Evolutionary conservation across 2,888 invertebrate species (phyloP).

Genomic region (Rhogogaster chlorosoma): DNA sequence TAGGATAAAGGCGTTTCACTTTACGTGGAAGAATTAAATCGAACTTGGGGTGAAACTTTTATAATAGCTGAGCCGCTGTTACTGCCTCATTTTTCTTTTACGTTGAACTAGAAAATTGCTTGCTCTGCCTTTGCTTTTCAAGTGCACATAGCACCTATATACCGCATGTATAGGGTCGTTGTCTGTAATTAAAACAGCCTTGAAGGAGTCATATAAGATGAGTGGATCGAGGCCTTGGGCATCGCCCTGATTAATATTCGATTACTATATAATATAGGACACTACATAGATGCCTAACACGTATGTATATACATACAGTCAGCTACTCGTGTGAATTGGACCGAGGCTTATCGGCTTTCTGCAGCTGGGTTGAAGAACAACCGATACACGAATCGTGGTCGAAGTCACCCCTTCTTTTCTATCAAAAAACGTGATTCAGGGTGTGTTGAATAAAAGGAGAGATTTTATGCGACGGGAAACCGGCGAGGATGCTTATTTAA

Average conservation of each 20-base stretch:
- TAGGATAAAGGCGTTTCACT: slow-evolving; percentile 30
- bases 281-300: background rate
- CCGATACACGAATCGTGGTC: background rate
- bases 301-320: background rate
- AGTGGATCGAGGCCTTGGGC: slow-evolving; percentile 11
- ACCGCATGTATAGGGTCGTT: background rate
- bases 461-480: background rate
- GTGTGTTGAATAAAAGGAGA: background rate
- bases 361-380: background rate
- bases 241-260: slow-evolving; percentile 21
- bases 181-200: slow-evolving; percentile 20
- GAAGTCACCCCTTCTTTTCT: background rate
- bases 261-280: slow-evolving; percentile 12
- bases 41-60: slow-evolving; percentile 31
- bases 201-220: background rate
- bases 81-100: background rate
- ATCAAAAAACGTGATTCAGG: background rate
- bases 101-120: background rate
- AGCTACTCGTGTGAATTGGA: slow-evolving; percentile 10
- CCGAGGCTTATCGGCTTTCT: background rate
- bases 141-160: background rate
- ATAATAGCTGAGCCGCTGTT: background rate
- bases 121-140: background rate
- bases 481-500: background rate
- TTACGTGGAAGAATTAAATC: slow-evolving; percentile 1